Base-by-base conservation (phyloP, 2,113 vertebrate species). In the Lota lota region DNA sequence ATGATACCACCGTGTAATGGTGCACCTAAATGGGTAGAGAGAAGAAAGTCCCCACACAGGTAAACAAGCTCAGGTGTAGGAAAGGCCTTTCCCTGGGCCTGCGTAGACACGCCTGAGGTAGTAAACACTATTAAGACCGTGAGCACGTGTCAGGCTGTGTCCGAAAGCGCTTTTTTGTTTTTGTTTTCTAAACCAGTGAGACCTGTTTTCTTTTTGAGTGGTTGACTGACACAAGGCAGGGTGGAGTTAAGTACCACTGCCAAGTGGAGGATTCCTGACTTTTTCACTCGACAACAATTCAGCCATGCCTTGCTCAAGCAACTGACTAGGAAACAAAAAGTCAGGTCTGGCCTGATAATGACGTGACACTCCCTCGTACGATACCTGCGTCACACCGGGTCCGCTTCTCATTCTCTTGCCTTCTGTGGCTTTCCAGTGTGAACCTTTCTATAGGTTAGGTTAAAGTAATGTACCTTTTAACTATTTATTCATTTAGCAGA, bases 21-120 rank as follows among this genome's bases (percentile, higher is more conserved):
- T 20, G 14, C 36, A 58, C 22, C 18, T 24, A n/a, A n/a, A n/a
- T n/a, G n/a, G n/a, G n/a, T n/a, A 61, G 66, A 40, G 19, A 20
- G 51, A 59, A 66, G 63, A 53, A 53, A 76, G 28, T 56, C 2
- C 24, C 40, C 63, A n/a, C 40, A 5, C 4, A 51, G 66, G 63
- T 75, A 56, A 75, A 22, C 68, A 69, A 50, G 58, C 21, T 21
- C 62, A 62, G 8, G 20, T 76, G 73, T 17, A 54, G 53, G 56
- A 75, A 67, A 40, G 59, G n/a, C n/a, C n/a, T n/a, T n/a, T 0
- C 33, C 68, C 20, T 59, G 58, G 62, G 40, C n/a, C n/a, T n/a
- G n/a, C n/a, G 72, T 22, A 59, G 72, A 82, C 74, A 77, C 66
- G 77, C 61, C 79, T 74, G 61, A 19, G 50, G 4, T 47, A n/a